A percentile compares a stretch with the other conserved stretches of the same genome.
Evolutionary conservation across 2,797 vertebrate genomes (phyloP).

Genomic region (Diplodus sargus): DNA sequence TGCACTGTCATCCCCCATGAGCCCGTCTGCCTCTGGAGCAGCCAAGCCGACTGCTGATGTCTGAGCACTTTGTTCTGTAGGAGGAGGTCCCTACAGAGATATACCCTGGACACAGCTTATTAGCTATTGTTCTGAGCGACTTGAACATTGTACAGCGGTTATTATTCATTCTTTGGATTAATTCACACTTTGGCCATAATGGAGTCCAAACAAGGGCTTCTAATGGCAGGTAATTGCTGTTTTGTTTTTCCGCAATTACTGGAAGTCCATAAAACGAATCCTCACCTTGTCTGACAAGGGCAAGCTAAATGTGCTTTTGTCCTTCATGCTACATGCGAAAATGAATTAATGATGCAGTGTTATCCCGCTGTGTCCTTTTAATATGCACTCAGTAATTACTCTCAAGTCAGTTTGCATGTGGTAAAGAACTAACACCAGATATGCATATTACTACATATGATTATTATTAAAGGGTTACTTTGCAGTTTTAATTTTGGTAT

Average conservation of each 20-base stretch:
- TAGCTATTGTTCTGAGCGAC: conserved; percentile 60
- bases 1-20: conserved; percentile 78
- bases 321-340: conserved; percentile 16
- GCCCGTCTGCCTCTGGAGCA: conserved; percentile 67
- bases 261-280: conserved; percentile 38
- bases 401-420: conserved; percentile 6
- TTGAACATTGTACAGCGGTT: conserved; percentile 36
- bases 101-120: conserved; percentile 64
- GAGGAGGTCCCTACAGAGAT: conserved; percentile 65
- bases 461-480: not conserved
- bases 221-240: conserved; percentile 42
- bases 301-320: not conserved
- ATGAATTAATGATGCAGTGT: conserved; percentile 24
- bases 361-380: conserved; percentile 9
- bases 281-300: conserved; percentile 18
- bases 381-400: not conserved
- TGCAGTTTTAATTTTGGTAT: not conserved
- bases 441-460: not conserved
- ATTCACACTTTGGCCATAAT: conserved; percentile 52
- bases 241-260: conserved; percentile 33
- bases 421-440: not conserved
- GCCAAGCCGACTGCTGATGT: conserved; percentile 63
- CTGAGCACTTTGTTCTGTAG: conserved; percentile 67
- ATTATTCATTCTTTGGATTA: conserved; percentile 56
- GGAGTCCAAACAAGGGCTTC: conserved; percentile 33